Conservation (phyloP, 2,797 vertebrate species). For the Rhynchonycteris naso region DNA sequence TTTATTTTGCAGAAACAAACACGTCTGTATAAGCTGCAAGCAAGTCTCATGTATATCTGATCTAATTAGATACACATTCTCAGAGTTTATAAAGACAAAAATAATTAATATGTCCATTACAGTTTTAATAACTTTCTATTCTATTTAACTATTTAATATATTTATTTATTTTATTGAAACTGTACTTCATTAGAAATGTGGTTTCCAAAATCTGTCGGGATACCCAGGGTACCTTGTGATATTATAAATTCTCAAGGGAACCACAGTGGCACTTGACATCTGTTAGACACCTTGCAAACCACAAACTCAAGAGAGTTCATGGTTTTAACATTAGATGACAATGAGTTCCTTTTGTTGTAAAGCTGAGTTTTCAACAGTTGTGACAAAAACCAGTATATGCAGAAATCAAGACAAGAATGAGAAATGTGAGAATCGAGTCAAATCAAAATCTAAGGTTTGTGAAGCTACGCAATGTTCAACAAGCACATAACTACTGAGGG, state of each 20-base stretch:
- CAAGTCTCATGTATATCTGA: background rate
- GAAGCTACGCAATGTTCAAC: background rate
- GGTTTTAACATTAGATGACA: background rate
- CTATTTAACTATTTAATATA: background rate
- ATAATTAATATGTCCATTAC: background rate
- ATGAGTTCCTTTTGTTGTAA: background rate
- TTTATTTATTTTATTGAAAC: background rate
- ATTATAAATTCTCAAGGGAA: background rate
- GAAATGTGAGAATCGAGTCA: too few relatives aligned
- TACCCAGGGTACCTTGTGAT: too few relatives aligned
- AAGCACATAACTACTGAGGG: background rate
- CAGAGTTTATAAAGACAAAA: background rate
- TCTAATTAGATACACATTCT: background rate
- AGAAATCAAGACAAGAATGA: background rate
- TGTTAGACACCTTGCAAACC: background rate
- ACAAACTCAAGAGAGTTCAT: background rate
- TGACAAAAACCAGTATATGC: background rate
- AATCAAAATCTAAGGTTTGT: background rate
- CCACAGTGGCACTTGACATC: background rate
- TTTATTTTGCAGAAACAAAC: background rate
- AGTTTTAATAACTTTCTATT: background rate
- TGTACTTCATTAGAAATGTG: background rate
- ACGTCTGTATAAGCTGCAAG: background rate
- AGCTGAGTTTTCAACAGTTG: background rate
- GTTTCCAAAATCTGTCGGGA: background rate